phyloP scores from a whole-genome alignment of 2,888 invertebrate species.

The Meganola albula region DNA sequence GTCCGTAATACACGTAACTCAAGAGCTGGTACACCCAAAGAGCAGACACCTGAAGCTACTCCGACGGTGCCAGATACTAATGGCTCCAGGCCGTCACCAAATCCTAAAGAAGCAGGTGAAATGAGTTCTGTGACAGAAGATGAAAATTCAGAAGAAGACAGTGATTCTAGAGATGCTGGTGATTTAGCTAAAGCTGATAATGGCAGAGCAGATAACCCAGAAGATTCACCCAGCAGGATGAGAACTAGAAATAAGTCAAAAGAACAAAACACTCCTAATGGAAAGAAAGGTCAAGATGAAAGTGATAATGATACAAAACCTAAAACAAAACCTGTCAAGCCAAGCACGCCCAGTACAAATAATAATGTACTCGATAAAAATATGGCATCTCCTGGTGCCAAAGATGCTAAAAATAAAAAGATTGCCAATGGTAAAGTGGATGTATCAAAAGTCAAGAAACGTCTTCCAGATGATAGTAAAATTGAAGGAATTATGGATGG shows the following conservation, averaged over 20 bases:
- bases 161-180: constrained; percentile 92
- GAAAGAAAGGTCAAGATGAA: constrained; percentile 68
- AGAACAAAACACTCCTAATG: constrained; percentile 80
- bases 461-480: constrained; percentile 75
- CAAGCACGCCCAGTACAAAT: constrained; percentile 59
- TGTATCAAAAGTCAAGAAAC: constrained; percentile 78
- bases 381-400: constrained; percentile 56
- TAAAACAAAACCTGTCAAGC: constrained; percentile 52
- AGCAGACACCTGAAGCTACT: constrained; percentile 81
- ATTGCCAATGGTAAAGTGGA: constrained; percentile 69
- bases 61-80: constrained; percentile 73
- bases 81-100: constrained; percentile 80
- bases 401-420: constrained; percentile 68
- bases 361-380: constrained; percentile 62
- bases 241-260: constrained; percentile 91
- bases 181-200: constrained; percentile 89
- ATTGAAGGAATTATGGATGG: constrained; percentile 76
- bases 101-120: constrained; percentile 82
- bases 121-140: constrained; percentile 90
- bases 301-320: constrained; percentile 68
- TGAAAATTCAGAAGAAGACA: constrained; percentile 96
- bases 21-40: constrained; percentile 86
- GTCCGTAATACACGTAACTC: constrained; percentile 93
- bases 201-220: constrained; percentile 85
- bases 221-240: constrained; percentile 92